Evolutionary conservation across 2,888 invertebrate species (phyloP), one percentile per base, ranked within the genome.

Genomic region (Ypsolopha sequella): DNA sequence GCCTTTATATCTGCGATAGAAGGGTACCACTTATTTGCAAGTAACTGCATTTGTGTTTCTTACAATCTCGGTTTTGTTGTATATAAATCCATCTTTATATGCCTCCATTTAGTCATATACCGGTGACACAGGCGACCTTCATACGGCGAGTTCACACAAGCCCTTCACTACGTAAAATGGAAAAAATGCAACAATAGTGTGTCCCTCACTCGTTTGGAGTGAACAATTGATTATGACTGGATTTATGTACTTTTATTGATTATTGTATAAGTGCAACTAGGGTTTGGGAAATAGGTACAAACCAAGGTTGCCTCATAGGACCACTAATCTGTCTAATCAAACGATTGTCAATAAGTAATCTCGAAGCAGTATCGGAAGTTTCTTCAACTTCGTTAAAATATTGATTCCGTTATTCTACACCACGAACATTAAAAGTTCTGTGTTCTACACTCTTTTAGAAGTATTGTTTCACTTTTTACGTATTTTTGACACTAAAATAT

Each of bases 131-230:
- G 70, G 61, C 77, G 78, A 84, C 85, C 85, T 85, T 82, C 77
- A 62, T 54, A 66, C 68, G 69, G 72, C 73, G 72, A 75, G 77
- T 85, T 82, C 78, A 62, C 54, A 67, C 68, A 68, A 72, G 74
- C 85, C 85, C 85, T 85, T 85, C 85, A 84, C 85, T 76, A 73
- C 70, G 77, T 64, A 80, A 82, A 80, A 79, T 74, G 77, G 74
- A 76, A 77, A 84, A 85, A 85, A 80, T 74, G 62, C 61, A 63
- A 81, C 84, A 85, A 85, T 82, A 66, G 75, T 64, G 9, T 24
- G 39, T 38, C 49, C 39, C 39, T 39, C 39, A 33, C 34, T 4
- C n/a, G n/a, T 41, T 10, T 11, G 39, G 33, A 38, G 39, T 49
- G 39, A 49, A 41, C 49, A 41, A 49, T 39, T 33, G 49, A 41